Evolutionary conservation across 2,888 invertebrate species (phyloP), one percentile per base, ranked within the genome.

Genomic region (Drosophila tanythrix): DNA sequence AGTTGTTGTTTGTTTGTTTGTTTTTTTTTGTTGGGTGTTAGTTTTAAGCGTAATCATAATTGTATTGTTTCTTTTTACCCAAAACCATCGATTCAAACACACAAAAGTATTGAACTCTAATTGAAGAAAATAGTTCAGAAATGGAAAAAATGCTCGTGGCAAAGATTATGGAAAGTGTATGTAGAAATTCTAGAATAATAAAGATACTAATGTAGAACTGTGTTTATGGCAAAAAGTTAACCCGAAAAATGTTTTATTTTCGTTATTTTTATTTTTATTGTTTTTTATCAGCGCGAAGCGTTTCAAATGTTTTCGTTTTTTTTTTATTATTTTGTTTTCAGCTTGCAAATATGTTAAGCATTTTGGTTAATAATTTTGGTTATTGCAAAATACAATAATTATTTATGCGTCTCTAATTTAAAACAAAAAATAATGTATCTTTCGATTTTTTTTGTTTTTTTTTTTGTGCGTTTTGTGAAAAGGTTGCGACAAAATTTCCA

Each of bases 181-280:
- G 50, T 68, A 62, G 46, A 76, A 53, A 78, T 59, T 66, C 60
- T 53, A 81, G 71, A 67, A 57, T 27, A 59, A 82, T 70, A 67
- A 59, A 66, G 61, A 81, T 66, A 52, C 59, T 70, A 48, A 43
- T 52, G 29, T 68, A 66, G 53, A 70, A 64, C 40, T 67, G 62
- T 67, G 62, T 53, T 56, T 63, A 55, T 58, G 71, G 57, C 58
- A 83, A 67, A 74, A 78, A 76, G 84, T 90, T 82, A 86, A 86
- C 91, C 91, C 92, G 92, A 92, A 92, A 92, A 92, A 92, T 92
- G 92, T 92, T 92, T 92, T 92, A 91, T 92, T 92, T 92, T 91
- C 90, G 80, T 91, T 91, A 82, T 70, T 60, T 68, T 31, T 65
- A 4, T 69, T 46, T 51, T 21, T n/a, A 10, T 63, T 50, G 62